These are phyloP conservation scores for Pangasius mekongensis DNA, from an alignment of 2,797 vertebrate species.

Conservation along the genomic window DNA sequence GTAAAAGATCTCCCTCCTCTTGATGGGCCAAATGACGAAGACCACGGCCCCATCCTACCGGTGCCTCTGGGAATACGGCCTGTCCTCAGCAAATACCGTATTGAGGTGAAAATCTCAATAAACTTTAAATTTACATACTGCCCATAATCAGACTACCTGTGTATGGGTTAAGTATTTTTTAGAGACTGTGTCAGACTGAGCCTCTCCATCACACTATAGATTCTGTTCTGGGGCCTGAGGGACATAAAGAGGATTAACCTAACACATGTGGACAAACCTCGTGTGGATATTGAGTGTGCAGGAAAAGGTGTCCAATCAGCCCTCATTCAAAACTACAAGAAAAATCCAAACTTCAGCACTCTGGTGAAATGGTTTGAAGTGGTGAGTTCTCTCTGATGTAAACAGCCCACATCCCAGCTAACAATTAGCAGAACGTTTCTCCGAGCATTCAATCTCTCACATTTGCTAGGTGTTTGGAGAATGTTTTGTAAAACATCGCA, in stretches of 20 bases:
- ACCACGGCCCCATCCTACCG: conserved; percentile 90
- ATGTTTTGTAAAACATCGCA: neutral
- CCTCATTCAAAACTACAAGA: conserved; percentile 97
- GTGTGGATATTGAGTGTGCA: conserved; percentile 96
- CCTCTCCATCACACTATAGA: conserved; percentile 67
- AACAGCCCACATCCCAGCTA: neutral
- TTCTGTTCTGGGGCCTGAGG: conserved; percentile 96
- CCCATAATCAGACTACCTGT: neutral
- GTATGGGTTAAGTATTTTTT: neutral
- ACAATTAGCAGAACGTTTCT: neutral
- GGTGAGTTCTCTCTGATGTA: conserved; percentile 76
- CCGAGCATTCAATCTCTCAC: neutral
- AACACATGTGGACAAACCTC: conserved; percentile 91
- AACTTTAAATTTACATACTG: neutral
- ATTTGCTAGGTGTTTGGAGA: neutral
- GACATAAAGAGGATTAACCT: conserved; percentile 96
- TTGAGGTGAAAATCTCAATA: conserved; percentile 82
- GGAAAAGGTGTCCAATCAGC: conserved; percentile 92
- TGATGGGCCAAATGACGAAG: conserved; percentile 84
- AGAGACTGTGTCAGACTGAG: neutral
- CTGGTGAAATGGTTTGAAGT: conserved; percentile 99
- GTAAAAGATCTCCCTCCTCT: conserved; percentile 87
- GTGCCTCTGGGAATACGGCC: conserved; percentile 93
- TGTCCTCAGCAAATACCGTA: conserved; percentile 92
- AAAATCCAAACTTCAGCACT: conserved; percentile 97